Conservation (phyloP, 2,888 invertebrate genomes). For the Notodonta dromedarius region DNA sequence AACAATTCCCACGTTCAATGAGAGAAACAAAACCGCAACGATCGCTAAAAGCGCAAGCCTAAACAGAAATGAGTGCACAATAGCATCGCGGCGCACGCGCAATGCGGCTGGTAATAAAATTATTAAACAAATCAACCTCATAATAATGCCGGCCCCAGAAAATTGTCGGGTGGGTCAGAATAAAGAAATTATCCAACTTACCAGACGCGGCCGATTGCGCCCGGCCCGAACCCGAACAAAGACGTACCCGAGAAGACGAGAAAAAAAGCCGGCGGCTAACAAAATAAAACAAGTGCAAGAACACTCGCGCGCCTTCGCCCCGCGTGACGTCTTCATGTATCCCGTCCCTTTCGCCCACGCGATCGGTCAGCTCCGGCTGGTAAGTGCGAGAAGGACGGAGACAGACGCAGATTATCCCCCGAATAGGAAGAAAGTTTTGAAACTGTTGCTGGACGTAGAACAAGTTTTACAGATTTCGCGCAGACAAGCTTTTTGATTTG, state of each 20-base stretch:
- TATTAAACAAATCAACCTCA: conserved; percentile 84
- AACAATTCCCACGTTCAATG: conserved; percentile 49
- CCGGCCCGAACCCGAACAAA: conserved; percentile 73
- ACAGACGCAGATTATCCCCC: conserved; percentile 56
- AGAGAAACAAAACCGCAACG: conserved; percentile 44
- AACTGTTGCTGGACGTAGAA: conserved; percentile 75
- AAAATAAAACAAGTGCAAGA: conserved; percentile 82
- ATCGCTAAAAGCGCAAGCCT: conserved; percentile 54
- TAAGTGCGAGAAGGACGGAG: conserved; percentile 60
- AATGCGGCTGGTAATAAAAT: conserved; percentile 79
- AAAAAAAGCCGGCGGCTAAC: conserved; percentile 64
- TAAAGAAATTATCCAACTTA: conserved; percentile 84
- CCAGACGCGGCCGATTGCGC: conserved; percentile 70
- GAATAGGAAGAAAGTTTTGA: conserved; percentile 81
- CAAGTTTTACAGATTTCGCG: conserved; percentile 82
- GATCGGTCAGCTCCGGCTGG: conserved; percentile 38
- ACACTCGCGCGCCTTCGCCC: conserved; percentile 80
- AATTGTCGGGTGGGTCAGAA: conserved; percentile 80
- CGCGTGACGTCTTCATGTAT: conserved; percentile 82
- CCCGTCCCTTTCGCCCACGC: conserved; percentile 68
- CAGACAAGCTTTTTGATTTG: conserved; percentile 63
- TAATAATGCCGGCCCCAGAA: conserved; percentile 78
- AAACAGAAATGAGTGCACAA: conserved; percentile 62
- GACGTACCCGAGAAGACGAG: conserved; percentile 76
- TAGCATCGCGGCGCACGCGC: conserved; percentile 53